Percentiles rank a stretch among this genome's conserved stretches.
Conservation (phyloP, 2,888 invertebrate species). For the Chrysomela aeneicollis region DNA sequence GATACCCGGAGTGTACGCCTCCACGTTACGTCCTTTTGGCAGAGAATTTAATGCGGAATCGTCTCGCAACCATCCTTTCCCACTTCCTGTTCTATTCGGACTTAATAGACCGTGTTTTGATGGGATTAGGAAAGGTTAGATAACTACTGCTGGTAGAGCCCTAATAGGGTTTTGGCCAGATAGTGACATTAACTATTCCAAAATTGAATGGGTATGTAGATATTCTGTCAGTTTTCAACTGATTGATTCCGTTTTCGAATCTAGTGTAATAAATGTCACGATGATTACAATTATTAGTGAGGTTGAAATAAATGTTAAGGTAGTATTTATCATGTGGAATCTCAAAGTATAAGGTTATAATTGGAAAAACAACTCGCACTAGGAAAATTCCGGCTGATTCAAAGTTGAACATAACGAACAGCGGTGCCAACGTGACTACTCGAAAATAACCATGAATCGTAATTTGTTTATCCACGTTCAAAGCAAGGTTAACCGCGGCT, state of each 20-base stretch:
- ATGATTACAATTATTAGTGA: no score
- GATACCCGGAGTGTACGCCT: conserved; percentile 8
- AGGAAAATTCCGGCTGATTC: conserved; percentile 18
- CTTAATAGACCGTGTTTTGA: not conserved
- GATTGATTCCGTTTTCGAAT: no score
- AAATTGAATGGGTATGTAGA: not conserved
- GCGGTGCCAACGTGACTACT: conserved; percentile 23
- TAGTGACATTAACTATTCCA: no score
- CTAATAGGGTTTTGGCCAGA: no score
- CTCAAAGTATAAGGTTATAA: not conserved
- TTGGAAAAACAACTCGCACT: not conserved
- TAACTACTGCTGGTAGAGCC: not conserved
- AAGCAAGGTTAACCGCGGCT: conserved; percentile 32
- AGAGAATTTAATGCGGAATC: conserved; percentile 2
- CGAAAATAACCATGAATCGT: conserved; percentile 37
- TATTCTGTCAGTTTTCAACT: no score
- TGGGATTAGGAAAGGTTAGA: not conserved
- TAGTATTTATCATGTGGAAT: no score
- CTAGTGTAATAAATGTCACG: no score
- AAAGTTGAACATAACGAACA: not conserved
- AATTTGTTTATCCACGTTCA: conserved; percentile 41
- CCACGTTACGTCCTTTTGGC: conserved; percentile 8
- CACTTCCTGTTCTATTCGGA: not conserved
- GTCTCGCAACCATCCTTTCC: not conserved
- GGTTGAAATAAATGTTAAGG: no score